Base-by-base conservation (phyloP, 2,888 invertebrate genomes). In the Tineola bisselliella region DNA sequence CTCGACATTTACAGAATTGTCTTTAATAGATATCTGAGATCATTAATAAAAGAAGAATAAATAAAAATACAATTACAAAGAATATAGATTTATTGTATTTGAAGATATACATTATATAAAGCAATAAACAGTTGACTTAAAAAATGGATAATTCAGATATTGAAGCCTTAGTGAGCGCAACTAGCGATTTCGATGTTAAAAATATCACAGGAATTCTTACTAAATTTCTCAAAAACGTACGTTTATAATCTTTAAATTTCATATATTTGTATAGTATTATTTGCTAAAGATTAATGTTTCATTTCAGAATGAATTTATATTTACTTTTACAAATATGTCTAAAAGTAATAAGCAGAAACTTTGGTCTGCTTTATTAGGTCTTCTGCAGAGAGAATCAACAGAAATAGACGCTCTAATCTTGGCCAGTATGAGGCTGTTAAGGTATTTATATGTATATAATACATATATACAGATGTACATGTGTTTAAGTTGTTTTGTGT, bases 391-490 rank as follows among this genome's bases (percentile, higher is more conserved):
- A 63, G 74, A 83, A 58, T 71, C 81, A 62, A 74, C 77, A 62
- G 63, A 80, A 12, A 73, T 89, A 63, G 87, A 90, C 69, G 75
- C 80, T 48, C 71, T 88, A 61, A 91, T 90, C 67, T 84, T 93
- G 65, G 80, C 88, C 62, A 81, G 88, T 48, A 80, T 93, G 59
- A 81, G 92, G 65, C 89, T 94, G 63, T 77, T 93, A 63, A 92
- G 92, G 92, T 92, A 76, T 33, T 13, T 56, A n/a, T 56, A 25
- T n/a, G 11, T 2, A 25, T 25, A 6, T 25, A 25, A 25, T 6
- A 25, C 2, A 25, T 4, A 25, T 25, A 2, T 25, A 25, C 25
- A 6, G 25, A 4, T 25, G 25, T 4, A 25, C 6, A 4, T 6
- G 6, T 25, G n/a, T n/a, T n/a, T n/a, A n/a, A 25, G 6, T 25